Evolutionary conservation across 2,888 invertebrate species (phyloP).

Genomic region (Gortyna flavago): DNA sequence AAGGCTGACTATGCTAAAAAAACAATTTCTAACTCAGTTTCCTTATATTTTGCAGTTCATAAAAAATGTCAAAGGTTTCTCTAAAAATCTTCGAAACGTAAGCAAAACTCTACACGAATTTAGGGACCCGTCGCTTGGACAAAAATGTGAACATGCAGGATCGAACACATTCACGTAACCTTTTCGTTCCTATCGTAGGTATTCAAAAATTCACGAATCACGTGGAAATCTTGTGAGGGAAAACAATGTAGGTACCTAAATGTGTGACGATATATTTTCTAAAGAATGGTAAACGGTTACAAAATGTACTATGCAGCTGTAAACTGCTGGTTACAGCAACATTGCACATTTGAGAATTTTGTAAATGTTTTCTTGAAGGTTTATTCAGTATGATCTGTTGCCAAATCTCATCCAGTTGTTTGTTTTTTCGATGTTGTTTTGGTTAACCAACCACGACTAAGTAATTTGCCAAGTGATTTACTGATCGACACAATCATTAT

Average conservation of each 20-base stretch:
- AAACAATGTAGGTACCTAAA: conserved; percentile 1
- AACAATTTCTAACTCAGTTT: neutral
- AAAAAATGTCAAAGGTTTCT: conserved; percentile 29
- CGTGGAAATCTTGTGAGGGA: neutral
- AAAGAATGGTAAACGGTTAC: neutral
- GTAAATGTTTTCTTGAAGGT: neutral
- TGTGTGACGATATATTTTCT: neutral
- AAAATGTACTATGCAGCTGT: conserved; percentile 7
- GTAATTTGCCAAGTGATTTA: too few relatives aligned
- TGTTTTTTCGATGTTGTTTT: too few relatives aligned
- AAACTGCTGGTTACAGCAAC: neutral
- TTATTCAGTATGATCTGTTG: neutral
- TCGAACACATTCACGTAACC: conserved; percentile 26
- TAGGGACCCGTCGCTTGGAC: conserved; percentile 30
- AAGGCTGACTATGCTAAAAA: too few relatives aligned
- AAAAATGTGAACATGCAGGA: conserved; percentile 34
- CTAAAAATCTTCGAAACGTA: conserved; percentile 27
- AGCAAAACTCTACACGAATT: conserved; percentile 36
- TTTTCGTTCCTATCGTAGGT: conserved; percentile 9
- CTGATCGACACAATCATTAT: too few relatives aligned
- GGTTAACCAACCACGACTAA: too few relatives aligned
- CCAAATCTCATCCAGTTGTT: neutral
- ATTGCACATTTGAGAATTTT: too few relatives aligned
- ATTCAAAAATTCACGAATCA: conserved; percentile 45
- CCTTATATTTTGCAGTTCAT: conserved; percentile 1